These are phyloP conservation scores for Podarcis lilfordi DNA, from an alignment of 2,797 vertebrate genomes.

Conservation along the genomic window DNA sequence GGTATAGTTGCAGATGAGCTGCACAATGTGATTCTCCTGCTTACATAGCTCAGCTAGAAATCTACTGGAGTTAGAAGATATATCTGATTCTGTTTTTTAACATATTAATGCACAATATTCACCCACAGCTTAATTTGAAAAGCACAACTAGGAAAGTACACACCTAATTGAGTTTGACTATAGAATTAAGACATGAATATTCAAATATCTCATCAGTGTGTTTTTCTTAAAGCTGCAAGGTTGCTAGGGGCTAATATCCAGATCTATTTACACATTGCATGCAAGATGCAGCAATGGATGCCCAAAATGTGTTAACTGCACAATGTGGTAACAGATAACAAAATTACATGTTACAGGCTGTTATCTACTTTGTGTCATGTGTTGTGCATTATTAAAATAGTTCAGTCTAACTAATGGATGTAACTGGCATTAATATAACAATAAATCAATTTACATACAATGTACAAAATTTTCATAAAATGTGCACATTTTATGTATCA, in stretches of 20 bases:
- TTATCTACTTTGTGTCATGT: neutral
- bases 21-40: neutral
- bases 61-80: neutral
- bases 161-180: neutral
- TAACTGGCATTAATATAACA: neutral
- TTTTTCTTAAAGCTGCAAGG: neutral
- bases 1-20: neutral
- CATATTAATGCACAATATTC: neutral
- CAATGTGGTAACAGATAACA: neutral
- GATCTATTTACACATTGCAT: neutral
- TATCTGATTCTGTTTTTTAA: neutral
- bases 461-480: neutral
- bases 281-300: neutral
- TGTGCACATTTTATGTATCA: neutral
- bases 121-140: neutral
- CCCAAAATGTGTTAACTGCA: neutral
- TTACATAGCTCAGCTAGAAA: neutral
- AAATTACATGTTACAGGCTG: neutral
- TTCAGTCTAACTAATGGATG: neutral
- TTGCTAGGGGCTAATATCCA: neutral
- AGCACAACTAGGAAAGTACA: neutral
- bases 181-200: neutral
- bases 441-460: neutral
- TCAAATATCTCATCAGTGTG: neutral
- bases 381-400: neutral